Evolutionary conservation across 2,888 invertebrate genomes (phyloP).

Genomic region (Rhyacophila evoluta): DNA sequence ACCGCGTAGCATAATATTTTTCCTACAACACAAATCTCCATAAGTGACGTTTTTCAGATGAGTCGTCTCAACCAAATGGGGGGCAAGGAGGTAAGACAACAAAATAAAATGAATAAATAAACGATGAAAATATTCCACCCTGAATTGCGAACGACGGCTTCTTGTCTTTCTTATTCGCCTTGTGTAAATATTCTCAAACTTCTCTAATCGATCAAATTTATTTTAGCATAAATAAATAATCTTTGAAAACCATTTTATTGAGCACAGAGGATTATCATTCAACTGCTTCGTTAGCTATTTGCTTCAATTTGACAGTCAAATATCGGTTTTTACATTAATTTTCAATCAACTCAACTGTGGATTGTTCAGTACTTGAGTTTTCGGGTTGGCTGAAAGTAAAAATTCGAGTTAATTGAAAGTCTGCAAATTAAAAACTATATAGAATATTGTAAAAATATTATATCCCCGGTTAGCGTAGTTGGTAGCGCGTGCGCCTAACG

Average conservation of each 20-base stretch:
- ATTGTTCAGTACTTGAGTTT: too few relatives aligned
- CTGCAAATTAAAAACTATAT: too few relatives aligned
- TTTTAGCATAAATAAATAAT: neutral
- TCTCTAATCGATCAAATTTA: neutral
- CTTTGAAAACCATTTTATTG: neutral
- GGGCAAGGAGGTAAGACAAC: neutral
- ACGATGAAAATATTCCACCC: constrained; percentile 15
- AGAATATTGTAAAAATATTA: too few relatives aligned
- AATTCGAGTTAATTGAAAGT: too few relatives aligned
- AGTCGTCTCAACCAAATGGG: constrained; percentile 15
- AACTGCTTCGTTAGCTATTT: too few relatives aligned
- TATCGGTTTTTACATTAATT: too few relatives aligned
- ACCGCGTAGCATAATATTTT: neutral
- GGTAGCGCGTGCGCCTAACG: too few relatives aligned
- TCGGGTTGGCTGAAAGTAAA: too few relatives aligned
- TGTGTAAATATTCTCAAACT: constrained; percentile 18
- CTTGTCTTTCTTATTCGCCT: neutral
- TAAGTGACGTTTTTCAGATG: constrained; percentile 19
- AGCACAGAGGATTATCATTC: too few relatives aligned
- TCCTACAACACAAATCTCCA: constrained; percentile 11
- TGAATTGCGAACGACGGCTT: constrained; percentile 18
- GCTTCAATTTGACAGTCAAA: too few relatives aligned
- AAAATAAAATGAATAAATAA: constrained; percentile 24
- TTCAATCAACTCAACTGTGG: too few relatives aligned
- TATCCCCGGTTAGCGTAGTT: too few relatives aligned